These are phyloP conservation scores for Phrynocephalus versicolor DNA, from an alignment of 2,113 vertebrate species.

Conservation along the genomic window DNA sequence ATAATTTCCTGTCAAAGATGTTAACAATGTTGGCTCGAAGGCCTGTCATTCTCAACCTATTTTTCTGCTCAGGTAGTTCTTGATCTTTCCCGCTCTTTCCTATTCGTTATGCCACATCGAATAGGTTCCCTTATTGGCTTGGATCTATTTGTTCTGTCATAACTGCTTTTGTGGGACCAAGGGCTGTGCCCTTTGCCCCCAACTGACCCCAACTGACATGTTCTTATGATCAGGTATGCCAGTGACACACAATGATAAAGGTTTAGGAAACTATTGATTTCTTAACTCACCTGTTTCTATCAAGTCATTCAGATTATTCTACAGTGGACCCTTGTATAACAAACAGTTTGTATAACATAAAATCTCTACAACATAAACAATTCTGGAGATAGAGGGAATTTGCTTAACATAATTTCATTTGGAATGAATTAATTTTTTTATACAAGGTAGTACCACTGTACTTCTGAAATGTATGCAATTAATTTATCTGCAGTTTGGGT, in stretches of 20 bases:
- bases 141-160: neutral
- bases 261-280: neutral
- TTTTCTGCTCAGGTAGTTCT: neutral
- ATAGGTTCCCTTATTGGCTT: neutral
- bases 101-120: neutral
- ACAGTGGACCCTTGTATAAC: too few species aligned
- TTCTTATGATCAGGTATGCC: neutral
- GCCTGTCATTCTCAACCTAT: neutral
- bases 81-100: neutral
- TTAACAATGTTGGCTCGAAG: conserved; percentile 6
- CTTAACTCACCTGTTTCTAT: neutral
- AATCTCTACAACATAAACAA: too few species aligned
- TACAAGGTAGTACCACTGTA: too few species aligned
- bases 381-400: too few species aligned
- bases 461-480: neutral
- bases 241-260: neutral
- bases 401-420: too few species aligned
- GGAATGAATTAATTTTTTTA: too few species aligned
- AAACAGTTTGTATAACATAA: too few species aligned
- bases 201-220: neutral
- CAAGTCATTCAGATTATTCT: neutral
- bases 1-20: neutral
- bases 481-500: too few species aligned
- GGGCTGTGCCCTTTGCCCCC: neutral
- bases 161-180: neutral